Conservation (phyloP, 2,888 invertebrate species). For the Folsomia manolachei region DNA sequence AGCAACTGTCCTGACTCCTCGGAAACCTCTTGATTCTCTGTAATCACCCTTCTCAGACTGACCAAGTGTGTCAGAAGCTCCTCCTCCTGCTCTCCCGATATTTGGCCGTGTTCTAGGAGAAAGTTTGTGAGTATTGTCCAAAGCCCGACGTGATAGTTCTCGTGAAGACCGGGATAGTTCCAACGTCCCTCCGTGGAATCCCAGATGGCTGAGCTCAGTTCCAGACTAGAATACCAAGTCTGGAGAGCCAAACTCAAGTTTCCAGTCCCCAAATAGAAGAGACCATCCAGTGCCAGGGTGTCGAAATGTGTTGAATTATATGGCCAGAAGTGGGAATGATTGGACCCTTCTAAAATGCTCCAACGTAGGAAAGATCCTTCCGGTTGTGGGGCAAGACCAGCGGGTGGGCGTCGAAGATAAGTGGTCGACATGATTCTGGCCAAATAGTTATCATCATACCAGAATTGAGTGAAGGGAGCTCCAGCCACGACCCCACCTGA, state of each 20-base stretch:
- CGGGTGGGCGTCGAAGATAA: conserved; percentile 14
- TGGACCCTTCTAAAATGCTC: not conserved
- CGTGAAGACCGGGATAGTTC: conserved; percentile 26
- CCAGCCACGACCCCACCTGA: conserved; percentile 10
- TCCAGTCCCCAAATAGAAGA: conserved; percentile 25
- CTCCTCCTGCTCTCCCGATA: not conserved
- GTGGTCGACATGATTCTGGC: conserved; percentile 30
- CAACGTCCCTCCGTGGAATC: conserved; percentile 15
- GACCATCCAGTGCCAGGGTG: conserved; percentile 33
- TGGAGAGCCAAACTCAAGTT: conserved; percentile 11
- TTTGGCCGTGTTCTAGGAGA: not conserved
- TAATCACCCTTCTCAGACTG: conserved; percentile 23
- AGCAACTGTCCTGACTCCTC: conserved; percentile 11
- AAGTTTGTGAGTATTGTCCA: conserved; percentile 30
- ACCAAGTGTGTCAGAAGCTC: conserved; percentile 26
- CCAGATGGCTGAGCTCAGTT: conserved; percentile 17
- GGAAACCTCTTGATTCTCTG: conserved; percentile 28
- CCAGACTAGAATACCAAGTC: conserved; percentile 18
- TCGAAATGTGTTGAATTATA: conserved; percentile 35
- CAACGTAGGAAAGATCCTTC: no score
- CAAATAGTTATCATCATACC: conserved; percentile 37
- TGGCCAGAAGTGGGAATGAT: not conserved
- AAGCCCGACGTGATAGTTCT: conserved; percentile 35
- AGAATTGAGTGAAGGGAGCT: conserved; percentile 33
- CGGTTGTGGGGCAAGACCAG: conserved; percentile 26